Base-by-base conservation (phyloP, 92 coral and sea anemone genomes). In the Pocillopora meandrina region DNA sequence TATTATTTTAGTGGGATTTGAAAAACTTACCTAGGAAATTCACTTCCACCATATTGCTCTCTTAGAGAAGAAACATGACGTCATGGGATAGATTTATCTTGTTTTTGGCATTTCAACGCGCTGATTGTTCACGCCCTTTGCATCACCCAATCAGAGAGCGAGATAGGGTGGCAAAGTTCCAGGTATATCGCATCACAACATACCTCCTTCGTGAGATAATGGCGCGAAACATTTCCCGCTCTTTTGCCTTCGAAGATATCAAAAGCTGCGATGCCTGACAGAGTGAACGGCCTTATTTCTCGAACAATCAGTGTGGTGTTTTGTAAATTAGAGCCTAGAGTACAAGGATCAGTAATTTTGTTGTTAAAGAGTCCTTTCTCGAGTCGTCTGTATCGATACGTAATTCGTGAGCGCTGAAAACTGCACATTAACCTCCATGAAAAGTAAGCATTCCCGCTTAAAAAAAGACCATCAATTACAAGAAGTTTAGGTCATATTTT, bases 11-110 rank as follows among this genome's bases (percentile, higher is more conserved):
- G 20, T 83, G 26, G 31, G 77, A 81, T 81, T 21, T 74, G 21
- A 12, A 63, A 83, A 73, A 83, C 86, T 83, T 83, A 83, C 86
- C 86, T 18, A 64, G 72, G 64, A 73, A 72, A 61, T 62, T 52
- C 36, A 34, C 80, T 72, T 83, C 86, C 86, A 83, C 86, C 86
- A 83, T 83, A 55, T 83, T 83, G 86, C 49, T 47, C 57, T 61
- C 80, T 72, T 72, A 61, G 80, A 21, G 72, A 49, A 49, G 68
- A 72, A 86, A 71, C 87, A 87, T 90, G 93, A 90, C 93, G 93
- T 90, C 93, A 90, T 87, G 77, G 63, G 81, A 74, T 65, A 55
- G 52, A 76, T 84, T 86, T 90, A 83, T 42, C 56, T 83, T 73
- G 86, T 74, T 83, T 83, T 62, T 26, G 61, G 19, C 56, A 26